Percentiles rank a stretch among this genome's conserved stretches.
Conservation (phyloP, 2,888 invertebrate genomes). For the Drosophila gaucha region DNA sequence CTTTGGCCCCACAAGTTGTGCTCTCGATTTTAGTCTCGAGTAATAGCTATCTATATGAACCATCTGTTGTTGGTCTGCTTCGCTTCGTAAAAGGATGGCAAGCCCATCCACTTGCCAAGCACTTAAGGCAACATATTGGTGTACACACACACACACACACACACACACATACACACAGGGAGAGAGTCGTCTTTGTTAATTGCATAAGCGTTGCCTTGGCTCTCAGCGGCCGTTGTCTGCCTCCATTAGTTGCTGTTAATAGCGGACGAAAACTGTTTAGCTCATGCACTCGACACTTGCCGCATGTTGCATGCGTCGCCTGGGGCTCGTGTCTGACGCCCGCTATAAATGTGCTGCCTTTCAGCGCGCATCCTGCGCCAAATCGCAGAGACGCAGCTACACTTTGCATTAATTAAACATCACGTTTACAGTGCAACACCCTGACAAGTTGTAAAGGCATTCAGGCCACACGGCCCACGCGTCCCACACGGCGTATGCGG, state of each 20-base stretch:
- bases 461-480: conserved; percentile 14
- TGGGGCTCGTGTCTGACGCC: conserved; percentile 28
- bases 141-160: no score
- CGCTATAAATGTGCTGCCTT: conserved; percentile 6
- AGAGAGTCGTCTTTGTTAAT: conserved; percentile 64
- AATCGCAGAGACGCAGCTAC: conserved; percentile 22
- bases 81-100: conserved; percentile 14
- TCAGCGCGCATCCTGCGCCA: conserved; percentile 1
- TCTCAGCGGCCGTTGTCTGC: conserved; percentile 39
- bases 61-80: conserved; percentile 26
- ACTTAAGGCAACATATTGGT: conserved; percentile 15
- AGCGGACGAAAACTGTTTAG: conserved; percentile 69
- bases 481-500: conserved; percentile 38
- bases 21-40: conserved; percentile 13
- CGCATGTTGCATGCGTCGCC: conserved; percentile 35
- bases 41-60: conserved; percentile 33
- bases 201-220: conserved; percentile 58
- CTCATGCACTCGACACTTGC: conserved; percentile 55
- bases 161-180: no score
- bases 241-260: conserved; percentile 72
- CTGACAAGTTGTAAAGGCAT: conserved; percentile 69
- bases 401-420: conserved; percentile 81
- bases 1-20: neutral
- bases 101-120: conserved; percentile 5
- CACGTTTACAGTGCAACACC: conserved; percentile 80